Conservation (phyloP, 2,113 vertebrate species). For the Pristiophorus japonicus region DNA sequence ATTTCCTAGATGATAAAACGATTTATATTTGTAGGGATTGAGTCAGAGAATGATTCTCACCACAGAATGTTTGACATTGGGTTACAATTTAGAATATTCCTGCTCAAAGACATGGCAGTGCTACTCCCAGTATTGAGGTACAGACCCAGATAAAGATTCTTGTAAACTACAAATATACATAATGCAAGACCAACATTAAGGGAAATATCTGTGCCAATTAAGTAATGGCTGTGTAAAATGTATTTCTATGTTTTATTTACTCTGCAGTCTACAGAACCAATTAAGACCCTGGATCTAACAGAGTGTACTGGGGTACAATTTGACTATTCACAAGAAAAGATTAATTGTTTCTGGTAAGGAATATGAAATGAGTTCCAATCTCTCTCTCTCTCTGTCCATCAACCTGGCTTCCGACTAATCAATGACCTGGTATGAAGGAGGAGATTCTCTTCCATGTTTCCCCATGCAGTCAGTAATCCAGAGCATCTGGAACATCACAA, state of each 20-base stretch:
- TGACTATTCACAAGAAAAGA: conserved; percentile 85
- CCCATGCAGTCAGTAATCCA: background rate
- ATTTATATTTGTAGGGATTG: background rate
- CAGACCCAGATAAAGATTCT: background rate
- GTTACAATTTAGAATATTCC: background rate
- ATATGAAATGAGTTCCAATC: background rate
- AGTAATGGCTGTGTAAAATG: background rate
- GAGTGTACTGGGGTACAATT: conserved; percentile 90
- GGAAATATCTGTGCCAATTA: background rate
- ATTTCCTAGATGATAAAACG: background rate
- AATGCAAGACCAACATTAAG: background rate
- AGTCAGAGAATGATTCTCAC: background rate
- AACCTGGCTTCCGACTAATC: too few relatives aligned
- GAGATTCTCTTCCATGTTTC: background rate
- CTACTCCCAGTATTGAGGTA: too few relatives aligned
- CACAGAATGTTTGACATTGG: background rate
- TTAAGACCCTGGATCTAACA: conserved; percentile 76
- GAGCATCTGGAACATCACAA: background rate
- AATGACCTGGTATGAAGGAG: too few relatives aligned
- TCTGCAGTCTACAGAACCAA: conserved; percentile 76
- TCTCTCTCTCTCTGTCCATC: background rate
- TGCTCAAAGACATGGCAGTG: background rate
- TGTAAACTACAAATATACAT: background rate
- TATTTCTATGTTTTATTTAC: conserved; percentile 35
- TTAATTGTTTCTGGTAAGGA: conserved; percentile 95